phyloP scores from a whole-genome alignment of 2,113 vertebrate species.

The Tautogolabrus adspersus region DNA sequence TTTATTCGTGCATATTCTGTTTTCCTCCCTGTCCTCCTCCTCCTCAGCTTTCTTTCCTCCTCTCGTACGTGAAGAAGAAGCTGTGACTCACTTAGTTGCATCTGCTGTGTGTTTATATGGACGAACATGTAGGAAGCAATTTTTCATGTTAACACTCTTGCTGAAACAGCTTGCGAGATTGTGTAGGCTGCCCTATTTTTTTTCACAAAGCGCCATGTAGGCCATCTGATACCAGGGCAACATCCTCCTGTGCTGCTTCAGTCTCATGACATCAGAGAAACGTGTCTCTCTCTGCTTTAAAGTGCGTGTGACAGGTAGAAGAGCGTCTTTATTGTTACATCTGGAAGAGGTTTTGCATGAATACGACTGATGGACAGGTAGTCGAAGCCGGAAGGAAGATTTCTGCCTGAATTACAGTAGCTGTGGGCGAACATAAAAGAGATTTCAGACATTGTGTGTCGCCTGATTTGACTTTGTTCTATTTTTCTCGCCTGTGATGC shows the following conservation, averaged over 20 bases:
- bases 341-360: not conserved
- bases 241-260: constrained; percentile 47
- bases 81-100: constrained; percentile 47
- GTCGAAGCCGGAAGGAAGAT: too few species aligned
- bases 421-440: not conserved
- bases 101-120: constrained; percentile 44
- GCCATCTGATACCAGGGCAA: constrained; percentile 63
- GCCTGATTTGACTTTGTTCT: constrained; percentile 20
- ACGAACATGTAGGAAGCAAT: constrained; percentile 46
- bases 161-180: constrained; percentile 47
- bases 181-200: constrained; percentile 72
- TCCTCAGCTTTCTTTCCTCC: constrained; percentile 10
- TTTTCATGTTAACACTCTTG: constrained; percentile 42
- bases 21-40: not conserved
- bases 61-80: constrained; percentile 32
- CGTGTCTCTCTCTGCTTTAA: not conserved
- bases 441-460: not conserved
- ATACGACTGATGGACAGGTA: not conserved
- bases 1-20: not conserved
- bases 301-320: constrained; percentile 34
- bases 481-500: not conserved
- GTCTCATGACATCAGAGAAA: constrained; percentile 53
- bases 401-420: not conserved
- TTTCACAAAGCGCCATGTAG: constrained; percentile 63
- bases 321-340: constrained; percentile 4